Evolutionary conservation across 1,140 invertebrate species (phyloP), one percentile per base, ranked within the genome.

Genomic region (Globodera rostochiensis): DNA sequence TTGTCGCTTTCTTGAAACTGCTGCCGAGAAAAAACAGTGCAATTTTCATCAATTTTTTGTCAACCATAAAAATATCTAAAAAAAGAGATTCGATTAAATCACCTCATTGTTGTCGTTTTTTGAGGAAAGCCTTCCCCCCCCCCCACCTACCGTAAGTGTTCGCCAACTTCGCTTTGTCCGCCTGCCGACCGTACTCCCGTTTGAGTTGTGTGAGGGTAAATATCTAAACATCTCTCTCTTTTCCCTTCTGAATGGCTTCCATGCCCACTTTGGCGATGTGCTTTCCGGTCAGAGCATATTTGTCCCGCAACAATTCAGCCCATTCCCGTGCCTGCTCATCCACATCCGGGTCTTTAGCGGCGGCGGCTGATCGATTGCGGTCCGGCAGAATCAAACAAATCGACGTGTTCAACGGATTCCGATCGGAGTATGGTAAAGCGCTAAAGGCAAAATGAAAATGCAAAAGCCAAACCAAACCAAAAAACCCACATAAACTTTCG

Each of bases 351-450:
- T 87, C 83, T 5, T 67, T 53, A 45, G 19, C 13, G 7, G 88
- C 74, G 6, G 49, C 45, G 67, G 77, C 64, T 15, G 85, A 83
- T 50, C 76, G 80, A 15, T 87, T 73, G 36, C 85, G 69, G 57
- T 86, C 85, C 9, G 86, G 83, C 36, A 86, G 67, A 73, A 86
- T 86, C n/a, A 86, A 60, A 69, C 85, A 86, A 66, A 86, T 71
- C 15, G 83, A 78, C 9, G 83, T 78, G 50, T 87, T 86, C 45
- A 49, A 69, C 8, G 86, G 79, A 7, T 60, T 77, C 77, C 74
- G 53, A 8, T 86, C 85, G 15, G 85, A 50, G 73, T 75, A 73
- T 8, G 82, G 85, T 0, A 87, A 50, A 15, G 60, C 57, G 25
- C 86, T 87, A 79, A 84, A 79, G 49, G 53, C 21, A 21, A 75